Conservation (phyloP, 2,113 vertebrate genomes). For the Philantomba maxwellii region DNA sequence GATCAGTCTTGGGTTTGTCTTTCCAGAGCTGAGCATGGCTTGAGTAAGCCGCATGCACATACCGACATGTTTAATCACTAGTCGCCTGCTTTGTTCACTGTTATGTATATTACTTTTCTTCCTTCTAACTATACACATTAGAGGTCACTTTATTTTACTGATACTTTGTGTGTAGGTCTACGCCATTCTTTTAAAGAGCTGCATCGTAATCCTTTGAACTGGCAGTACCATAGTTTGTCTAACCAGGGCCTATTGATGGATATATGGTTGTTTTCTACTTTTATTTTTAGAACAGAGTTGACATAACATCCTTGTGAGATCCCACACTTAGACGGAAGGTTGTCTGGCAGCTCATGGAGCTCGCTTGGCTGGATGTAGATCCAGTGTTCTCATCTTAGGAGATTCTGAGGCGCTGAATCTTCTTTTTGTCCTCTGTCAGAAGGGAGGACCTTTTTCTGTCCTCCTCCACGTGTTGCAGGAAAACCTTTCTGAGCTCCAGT, state of each 20-base stretch:
- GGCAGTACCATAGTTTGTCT: not conserved
- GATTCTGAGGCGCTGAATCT: not conserved
- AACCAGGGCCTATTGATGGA: not conserved
- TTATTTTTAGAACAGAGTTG: not conserved
- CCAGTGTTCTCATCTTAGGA: not conserved
- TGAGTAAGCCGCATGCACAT: rapidly evolving
- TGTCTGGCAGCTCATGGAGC: not conserved
- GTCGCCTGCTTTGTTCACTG: not conserved
- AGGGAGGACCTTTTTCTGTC: not conserved
- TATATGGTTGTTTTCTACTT: not conserved
- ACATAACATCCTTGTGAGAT: not conserved
- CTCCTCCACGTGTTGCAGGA: not conserved
- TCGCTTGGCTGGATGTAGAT: not conserved
- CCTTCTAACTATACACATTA: not conserved
- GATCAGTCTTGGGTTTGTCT: not conserved
- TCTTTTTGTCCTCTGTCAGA: not conserved
- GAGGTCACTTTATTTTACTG: not conserved
- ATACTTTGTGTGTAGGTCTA: not conserved
- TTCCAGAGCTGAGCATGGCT: not conserved
- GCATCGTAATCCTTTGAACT: not conserved
- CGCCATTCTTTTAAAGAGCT: not conserved
- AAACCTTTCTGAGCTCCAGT: not conserved
- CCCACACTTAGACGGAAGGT: not conserved
- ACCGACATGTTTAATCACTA: not conserved
- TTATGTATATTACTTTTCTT: not conserved